Conservation (phyloP, 2,888 invertebrate species). For the Heteromyza rotundicornis region DNA sequence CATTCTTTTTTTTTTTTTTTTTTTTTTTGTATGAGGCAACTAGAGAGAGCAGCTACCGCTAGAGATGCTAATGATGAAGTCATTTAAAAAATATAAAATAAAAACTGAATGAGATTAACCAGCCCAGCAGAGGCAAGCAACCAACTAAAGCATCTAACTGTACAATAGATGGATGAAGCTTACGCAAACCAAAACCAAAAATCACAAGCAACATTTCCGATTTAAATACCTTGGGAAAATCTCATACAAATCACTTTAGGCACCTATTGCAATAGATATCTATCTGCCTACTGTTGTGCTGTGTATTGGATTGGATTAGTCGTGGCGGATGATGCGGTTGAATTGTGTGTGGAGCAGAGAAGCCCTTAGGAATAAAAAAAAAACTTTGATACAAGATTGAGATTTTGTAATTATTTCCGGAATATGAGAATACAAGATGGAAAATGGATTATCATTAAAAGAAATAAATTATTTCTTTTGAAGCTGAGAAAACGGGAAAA, state of each 20-base stretch:
- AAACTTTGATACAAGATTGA: neutral
- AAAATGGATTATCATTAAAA: no score
- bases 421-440: no score
- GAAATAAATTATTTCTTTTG: no score
- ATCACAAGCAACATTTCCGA: neutral
- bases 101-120: constrained; percentile 19
- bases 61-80: constrained; percentile 44
- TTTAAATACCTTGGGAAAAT: constrained; percentile 13
- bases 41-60: neutral
- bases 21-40: neutral
- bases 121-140: neutral
- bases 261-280: no score
- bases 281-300: no score
- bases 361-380: constrained; percentile 10
- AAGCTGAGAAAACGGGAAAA: no score
- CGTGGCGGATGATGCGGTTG: constrained; percentile 10
- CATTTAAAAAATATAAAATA: constrained; percentile 36
- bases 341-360: no score
- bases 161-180: no score
- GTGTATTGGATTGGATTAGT: neutral
- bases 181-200: no score
- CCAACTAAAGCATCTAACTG: neutral
- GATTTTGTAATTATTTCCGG: neutral
- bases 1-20: no score
- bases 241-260: constrained; percentile 4